Percentiles rank a stretch among this genome's conserved stretches.
Conservation (phyloP, 2,888 invertebrate species). For the Thumatha senex region DNA sequence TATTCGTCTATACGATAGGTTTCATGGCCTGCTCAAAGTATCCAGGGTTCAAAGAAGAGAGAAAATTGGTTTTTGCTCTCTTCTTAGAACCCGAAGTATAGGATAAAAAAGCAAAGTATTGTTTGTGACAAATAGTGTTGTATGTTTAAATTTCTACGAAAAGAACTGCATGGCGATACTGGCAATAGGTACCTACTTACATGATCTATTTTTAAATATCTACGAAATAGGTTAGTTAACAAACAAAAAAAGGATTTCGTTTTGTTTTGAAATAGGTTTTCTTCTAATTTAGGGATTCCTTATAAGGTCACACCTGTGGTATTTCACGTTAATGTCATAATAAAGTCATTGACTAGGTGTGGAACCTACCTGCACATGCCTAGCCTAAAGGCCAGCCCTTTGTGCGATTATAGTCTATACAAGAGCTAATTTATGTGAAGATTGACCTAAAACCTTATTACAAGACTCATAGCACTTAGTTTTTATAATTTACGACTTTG, state of each 20-base stretch:
- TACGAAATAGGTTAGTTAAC: neutral
- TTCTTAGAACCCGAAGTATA: too few relatives aligned
- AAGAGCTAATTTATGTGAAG: conserved; percentile 1
- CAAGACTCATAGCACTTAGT: neutral
- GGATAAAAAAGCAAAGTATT: too few relatives aligned
- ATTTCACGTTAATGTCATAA: conserved; percentile 56
- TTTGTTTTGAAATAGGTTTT: too few relatives aligned
- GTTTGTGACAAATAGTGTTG: too few relatives aligned
- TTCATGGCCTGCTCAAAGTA: too few relatives aligned
- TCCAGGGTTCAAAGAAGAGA: too few relatives aligned
- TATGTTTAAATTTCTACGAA: too few relatives aligned
- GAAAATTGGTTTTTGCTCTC: too few relatives aligned
- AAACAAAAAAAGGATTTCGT: too few relatives aligned
- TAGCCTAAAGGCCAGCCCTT: conserved; percentile 36
- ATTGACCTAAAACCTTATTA: conserved; percentile 12
- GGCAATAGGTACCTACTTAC: too few relatives aligned
- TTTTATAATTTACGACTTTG: conserved; percentile 7
- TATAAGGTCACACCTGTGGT: conserved; percentile 38
- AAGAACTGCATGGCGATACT: too few relatives aligned
- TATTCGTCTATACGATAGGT: too few relatives aligned
- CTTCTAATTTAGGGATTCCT: conserved; percentile 27
- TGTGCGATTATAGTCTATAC: neutral
- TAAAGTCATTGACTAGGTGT: conserved; percentile 32
- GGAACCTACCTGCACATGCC: conserved; percentile 7
- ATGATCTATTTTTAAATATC: neutral